A percentile compares a stretch with the other conserved stretches of the same genome.
Evolutionary conservation across 2,113 vertebrate species (phyloP).

Genomic region (Melanotaenia duboulayi): DNA sequence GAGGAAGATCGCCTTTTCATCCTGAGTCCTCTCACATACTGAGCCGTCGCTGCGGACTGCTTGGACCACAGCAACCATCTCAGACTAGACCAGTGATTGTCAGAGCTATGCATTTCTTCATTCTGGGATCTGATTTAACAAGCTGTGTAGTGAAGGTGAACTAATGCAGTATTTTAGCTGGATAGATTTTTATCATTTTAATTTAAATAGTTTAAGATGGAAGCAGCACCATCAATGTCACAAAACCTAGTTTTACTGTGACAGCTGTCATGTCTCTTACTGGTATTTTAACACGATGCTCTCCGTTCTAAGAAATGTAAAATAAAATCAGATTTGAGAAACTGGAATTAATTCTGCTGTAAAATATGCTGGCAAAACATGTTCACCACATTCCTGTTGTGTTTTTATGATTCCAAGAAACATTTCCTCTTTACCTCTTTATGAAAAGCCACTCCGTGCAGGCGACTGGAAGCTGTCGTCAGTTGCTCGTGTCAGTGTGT

Average conservation of each 20-base stretch:
- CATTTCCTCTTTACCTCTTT: constrained; percentile 28
- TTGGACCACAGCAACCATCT: background rate
- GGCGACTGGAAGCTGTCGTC: constrained; percentile 20
- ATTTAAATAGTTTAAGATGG: constrained; percentile 9
- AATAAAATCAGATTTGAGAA: constrained; percentile 2
- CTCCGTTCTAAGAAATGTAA: constrained; percentile 6
- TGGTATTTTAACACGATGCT: constrained; percentile 29
- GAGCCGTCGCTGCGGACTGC: constrained; percentile 59
- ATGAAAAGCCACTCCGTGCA: constrained; percentile 29
- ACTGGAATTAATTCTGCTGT: constrained; percentile 26
- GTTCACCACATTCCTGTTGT: constrained; percentile 31
- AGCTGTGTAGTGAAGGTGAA: background rate
- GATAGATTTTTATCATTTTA: constrained; percentile 47
- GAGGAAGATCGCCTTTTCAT: constrained; percentile 98
- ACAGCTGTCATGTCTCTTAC: background rate
- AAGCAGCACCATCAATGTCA: background rate
- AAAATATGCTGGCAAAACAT: constrained; percentile 3
- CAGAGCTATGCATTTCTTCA: constrained; percentile 23
- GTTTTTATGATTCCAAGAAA: constrained; percentile 11
- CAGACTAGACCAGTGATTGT: constrained; percentile 8
- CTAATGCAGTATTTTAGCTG: constrained; percentile 49
- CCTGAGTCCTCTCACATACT: constrained; percentile 93
- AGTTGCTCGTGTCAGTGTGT: constrained; percentile 21
- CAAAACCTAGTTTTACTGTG: constrained; percentile 36
- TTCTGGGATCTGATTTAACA: background rate